A percentile compares a stretch with the other conserved stretches of the same genome.
phyloP scores from a whole-genome alignment of 2,797 vertebrate species.

The Remorina albescens region DNA sequence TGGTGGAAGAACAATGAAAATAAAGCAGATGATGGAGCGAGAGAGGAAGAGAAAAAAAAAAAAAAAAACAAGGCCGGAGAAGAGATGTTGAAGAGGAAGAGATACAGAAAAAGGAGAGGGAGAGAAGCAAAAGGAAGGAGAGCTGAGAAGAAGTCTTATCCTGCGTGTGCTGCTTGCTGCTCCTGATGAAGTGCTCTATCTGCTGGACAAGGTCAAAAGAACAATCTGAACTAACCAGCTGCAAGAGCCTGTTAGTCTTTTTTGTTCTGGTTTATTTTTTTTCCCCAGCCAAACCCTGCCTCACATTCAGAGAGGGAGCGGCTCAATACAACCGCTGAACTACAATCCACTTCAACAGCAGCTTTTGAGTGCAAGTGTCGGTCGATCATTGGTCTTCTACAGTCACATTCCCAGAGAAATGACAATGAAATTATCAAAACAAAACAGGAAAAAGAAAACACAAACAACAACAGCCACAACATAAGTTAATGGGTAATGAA shows the following conservation, averaged over 20 bases:
- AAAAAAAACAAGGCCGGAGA: neutral
- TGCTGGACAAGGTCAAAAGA: constrained; percentile 24
- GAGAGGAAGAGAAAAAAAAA: neutral
- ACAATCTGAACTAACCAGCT: constrained; percentile 22
- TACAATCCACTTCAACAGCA: neutral
- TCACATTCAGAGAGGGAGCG: neutral
- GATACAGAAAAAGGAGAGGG: neutral
- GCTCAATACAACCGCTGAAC: neutral
- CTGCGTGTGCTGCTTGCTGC: neutral
- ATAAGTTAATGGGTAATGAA: too few relatives aligned
- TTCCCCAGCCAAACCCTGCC: neutral
- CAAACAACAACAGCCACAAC: too few relatives aligned
- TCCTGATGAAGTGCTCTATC: constrained; percentile 22
- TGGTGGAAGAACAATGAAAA: neutral
- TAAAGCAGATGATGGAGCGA: neutral
- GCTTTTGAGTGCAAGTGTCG: neutral
- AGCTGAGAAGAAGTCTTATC: neutral
- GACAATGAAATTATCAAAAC: too few relatives aligned
- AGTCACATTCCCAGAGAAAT: neutral
- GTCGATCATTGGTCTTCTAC: neutral
- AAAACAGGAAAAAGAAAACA: too few relatives aligned
- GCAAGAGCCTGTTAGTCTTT: neutral
- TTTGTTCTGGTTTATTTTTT: neutral
- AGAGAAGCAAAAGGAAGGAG: neutral
- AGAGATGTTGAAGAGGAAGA: neutral